These are phyloP conservation scores for Porites australiensis DNA, from an alignment of 64 coral and sea anemone genomes.

Conservation along the genomic window DNA sequence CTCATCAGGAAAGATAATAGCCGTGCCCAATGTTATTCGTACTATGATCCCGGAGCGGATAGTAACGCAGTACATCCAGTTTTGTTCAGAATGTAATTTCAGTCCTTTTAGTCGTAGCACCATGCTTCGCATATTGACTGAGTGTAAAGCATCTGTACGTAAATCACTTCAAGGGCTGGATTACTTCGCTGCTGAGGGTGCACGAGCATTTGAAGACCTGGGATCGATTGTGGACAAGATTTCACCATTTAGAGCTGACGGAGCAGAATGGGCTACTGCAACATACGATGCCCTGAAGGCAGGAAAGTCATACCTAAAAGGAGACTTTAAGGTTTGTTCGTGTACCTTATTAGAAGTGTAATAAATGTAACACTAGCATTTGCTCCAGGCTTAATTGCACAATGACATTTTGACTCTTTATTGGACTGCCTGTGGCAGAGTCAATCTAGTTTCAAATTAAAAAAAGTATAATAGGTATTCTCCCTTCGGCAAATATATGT, in stretches of 20 bases:
- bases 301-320: constrained; percentile 1
- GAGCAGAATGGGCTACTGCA: not conserved
- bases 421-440: too few species aligned
- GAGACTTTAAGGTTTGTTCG: constrained; percentile 6
- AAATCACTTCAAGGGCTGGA: constrained; percentile 1
- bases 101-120: not conserved
- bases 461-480: too few species aligned
- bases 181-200: not conserved
- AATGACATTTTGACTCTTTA: too few species aligned
- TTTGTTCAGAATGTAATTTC: not conserved
- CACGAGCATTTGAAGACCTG: constrained; percentile 1
- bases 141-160: not conserved
- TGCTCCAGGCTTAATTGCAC: too few species aligned
- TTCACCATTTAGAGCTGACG: not conserved
- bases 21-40: not conserved
- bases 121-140: not conserved
- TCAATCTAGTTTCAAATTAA: too few species aligned
- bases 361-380: too few species aligned
- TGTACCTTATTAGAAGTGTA: not conserved
- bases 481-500: too few species aligned
- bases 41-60: not conserved
- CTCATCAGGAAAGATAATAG: not conserved
- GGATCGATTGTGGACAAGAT: not conserved
- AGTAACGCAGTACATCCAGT: constrained; percentile 4
- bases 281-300: not conserved